Base-by-base conservation (phyloP, 23 tunicate species). In the Phallusia fumigata region DNA sequence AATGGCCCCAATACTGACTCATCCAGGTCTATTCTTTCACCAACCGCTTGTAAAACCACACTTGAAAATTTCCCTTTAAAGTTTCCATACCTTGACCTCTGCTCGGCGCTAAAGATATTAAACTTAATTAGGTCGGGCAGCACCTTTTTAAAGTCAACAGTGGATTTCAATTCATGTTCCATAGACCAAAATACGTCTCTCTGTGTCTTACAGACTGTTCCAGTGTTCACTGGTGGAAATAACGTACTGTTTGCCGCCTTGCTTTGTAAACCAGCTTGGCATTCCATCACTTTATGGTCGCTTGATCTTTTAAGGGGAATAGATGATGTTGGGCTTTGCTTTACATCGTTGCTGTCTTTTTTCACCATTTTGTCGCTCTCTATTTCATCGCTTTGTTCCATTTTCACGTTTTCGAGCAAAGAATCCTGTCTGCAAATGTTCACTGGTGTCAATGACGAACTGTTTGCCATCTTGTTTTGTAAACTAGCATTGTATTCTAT, bases 1-100 rank as follows among this genome's bases (percentile, higher is more conserved):
- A 83, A 83, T 35, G 74, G 40, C 10, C 53, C 44, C 45, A 83
- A 3, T 5, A 50, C 69, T 64, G 35, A 32, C 45, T 32, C 31
- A 32, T 74, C 72, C 16, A 0, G 58, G 72, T 74, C 80, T 15
- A 83, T 32, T 18, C 86, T 74, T 65, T 74, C 86, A 31, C 72
- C 73, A 15, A 83, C 79, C 2, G 86, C 86, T 18, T 35, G 69
- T 13, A 83, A 22, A 19, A 83, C 74, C 32, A 16, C 35, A 31
- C 58, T 69, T 1, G 77, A 32, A 74, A 21, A 32, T 8, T 32
- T 30, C 2, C 77, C 77, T 33, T 74, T 74, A 28, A 74, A 74
- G 19, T 74, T 12, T 10, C 30, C n/a, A 33, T 74, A 74, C 35
- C 36, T 32, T 28, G 40, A 33, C 36, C 8, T 32, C 77, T 74